A percentile compares a stretch with the other conserved stretches of the same genome.
These are phyloP conservation scores for Gymnothorax reevesii DNA, from an alignment of 2,797 vertebrate species.

Conservation along the genomic window DNA sequence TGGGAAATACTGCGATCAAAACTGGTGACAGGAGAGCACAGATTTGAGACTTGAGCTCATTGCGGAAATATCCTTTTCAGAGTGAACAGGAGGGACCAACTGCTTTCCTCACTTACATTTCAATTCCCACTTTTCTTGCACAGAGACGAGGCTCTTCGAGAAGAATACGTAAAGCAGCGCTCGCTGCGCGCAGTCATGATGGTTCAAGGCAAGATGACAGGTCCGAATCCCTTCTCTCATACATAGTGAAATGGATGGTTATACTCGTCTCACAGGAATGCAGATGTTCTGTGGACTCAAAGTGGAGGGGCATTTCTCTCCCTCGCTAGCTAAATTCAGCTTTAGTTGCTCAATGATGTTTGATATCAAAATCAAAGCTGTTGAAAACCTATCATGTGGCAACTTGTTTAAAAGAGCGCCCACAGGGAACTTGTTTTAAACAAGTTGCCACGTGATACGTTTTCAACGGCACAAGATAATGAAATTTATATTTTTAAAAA, in stretches of 20 bases:
- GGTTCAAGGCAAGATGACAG: conserved; percentile 26
- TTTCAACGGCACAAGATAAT: too few species aligned
- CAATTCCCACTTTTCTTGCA: background rate
- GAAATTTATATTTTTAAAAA: too few species aligned
- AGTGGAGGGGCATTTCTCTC: conserved; percentile 43
- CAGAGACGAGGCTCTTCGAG: background rate
- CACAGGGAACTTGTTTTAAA: too few species aligned
- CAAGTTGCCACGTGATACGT: too few species aligned
- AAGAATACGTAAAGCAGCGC: background rate
- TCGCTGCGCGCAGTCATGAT: conserved; percentile 17
- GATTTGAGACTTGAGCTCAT: conserved; percentile 30
- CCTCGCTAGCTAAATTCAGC: background rate
- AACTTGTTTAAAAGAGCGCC: too few species aligned
- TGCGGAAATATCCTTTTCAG: background rate
- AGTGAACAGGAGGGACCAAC: background rate
- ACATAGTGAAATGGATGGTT: conserved; percentile 49
- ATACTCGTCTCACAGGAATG: conserved; percentile 47
- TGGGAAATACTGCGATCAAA: conserved; percentile 50
- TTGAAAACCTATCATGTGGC: too few species aligned
- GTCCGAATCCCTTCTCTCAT: conserved; percentile 38
- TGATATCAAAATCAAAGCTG: too few species aligned
- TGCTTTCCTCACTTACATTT: background rate
- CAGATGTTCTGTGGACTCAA: conserved; percentile 36
- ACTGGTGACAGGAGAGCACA: conserved; percentile 27
- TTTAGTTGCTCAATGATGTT: too few species aligned